Evolutionary conservation across 2,888 invertebrate genomes (phyloP), one percentile per base, ranked within the genome.

Genomic region (Heliconius ismenius): DNA sequence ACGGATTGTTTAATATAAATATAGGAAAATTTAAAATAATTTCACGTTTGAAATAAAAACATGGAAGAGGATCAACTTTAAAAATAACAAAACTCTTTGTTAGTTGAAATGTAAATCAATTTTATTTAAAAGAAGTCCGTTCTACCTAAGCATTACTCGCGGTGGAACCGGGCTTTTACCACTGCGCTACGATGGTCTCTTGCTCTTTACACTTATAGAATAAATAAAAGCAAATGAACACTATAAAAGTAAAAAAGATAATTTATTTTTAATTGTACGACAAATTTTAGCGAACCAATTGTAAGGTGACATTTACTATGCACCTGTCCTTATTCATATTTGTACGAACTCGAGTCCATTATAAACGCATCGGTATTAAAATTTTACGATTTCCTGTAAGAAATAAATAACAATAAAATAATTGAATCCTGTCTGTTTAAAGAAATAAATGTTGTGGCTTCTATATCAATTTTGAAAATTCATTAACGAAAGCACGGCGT

Each of bases 301-400:
- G 67, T 24, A 43, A 24, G 67, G 39, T 67, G 67, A 67, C 67
- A 39, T 65, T 65, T 10, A 65, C 36, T 24, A 3, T 39, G 39
- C 67, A 67, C 67, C 67, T 67, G 67, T 24, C 13, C 24, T 39
- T 67, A 67, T 67, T 43, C 43, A 67, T 67, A 39, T 18, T 43
- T 67, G 65, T 39, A 10, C 26, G 43, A 39, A n/a, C 43, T 3
- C 36, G 65, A 65, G 13, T 39, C n/a, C 36, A 65, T 43, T 67
- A 43, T 15, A 24, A 67, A 32, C 24, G n/a, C 39, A 67, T 24
- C 24, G n/a, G 39, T 24, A 67, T 39, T 24, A 24, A 36, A 67
- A 43, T 15, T 67, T 39, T 24, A 43, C 18, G 15, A 67, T 24
- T 67, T 67, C 67, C 67, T 67, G 67, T 43, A 39, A 3, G 7